These are phyloP conservation scores for Leucophenga maculata DNA, from an alignment of 2,888 invertebrate genomes.

Conservation along the genomic window DNA sequence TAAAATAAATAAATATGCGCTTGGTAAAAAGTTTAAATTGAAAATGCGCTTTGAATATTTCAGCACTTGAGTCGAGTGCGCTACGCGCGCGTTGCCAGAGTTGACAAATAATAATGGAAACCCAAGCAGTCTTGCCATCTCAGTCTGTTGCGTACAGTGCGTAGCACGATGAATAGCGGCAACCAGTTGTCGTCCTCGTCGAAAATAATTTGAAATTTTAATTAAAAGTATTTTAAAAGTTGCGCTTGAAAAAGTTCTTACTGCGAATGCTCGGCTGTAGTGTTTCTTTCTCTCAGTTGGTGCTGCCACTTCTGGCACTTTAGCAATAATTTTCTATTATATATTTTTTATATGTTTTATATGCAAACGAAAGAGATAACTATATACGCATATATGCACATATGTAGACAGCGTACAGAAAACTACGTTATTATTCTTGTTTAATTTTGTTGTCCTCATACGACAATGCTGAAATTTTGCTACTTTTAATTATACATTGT, in stretches of 20 bases:
- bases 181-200: slow-evolving; percentile 31
- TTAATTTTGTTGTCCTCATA: neutral
- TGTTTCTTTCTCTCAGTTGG: neutral
- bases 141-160: neutral
- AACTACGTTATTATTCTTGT: neutral
- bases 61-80: slow-evolving; percentile 43
- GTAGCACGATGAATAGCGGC: neutral
- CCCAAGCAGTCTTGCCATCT: neutral
- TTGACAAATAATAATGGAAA: slow-evolving; percentile 17
- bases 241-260: slow-evolving; percentile 38
- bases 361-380: neutral
- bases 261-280: neutral
- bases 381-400: neutral
- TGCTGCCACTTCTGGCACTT: slow-evolving; percentile 15
- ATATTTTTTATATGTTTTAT: neutral
- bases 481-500: neutral
- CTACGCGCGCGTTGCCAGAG: neutral
- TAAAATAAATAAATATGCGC: slow-evolving; percentile 58
- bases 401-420: neutral
- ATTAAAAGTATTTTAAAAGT: slow-evolving; percentile 64
- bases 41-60: slow-evolving; percentile 66
- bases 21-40: slow-evolving; percentile 63
- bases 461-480: neutral
- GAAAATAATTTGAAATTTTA: slow-evolving; percentile 66
- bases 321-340: slow-evolving; percentile 10